A percentile compares a stretch with the other conserved stretches of the same genome.
Evolutionary conservation across 1,140 invertebrate species (phyloP).

Genomic region (Solenopsis invicta): DNA sequence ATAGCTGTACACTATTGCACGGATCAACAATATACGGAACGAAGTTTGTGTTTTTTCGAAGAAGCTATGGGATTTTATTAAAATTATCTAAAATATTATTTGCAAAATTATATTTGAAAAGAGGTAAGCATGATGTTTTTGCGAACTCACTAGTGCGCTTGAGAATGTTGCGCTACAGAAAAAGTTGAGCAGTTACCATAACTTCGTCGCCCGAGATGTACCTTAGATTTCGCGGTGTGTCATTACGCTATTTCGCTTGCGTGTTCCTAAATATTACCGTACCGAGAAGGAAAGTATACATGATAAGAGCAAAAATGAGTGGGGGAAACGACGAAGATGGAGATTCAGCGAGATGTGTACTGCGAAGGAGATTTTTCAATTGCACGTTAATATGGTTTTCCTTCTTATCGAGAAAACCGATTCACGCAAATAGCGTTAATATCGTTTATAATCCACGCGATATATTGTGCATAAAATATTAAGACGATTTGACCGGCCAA

Average conservation of each 20-base stretch:
- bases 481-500: background rate
- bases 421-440: slow-evolving; percentile 51
- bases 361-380: slow-evolving; percentile 60
- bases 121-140: background rate
- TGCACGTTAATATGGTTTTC: slow-evolving; percentile 52
- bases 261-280: slow-evolving; percentile 52
- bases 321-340: slow-evolving; percentile 1
- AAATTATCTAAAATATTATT: slow-evolving; percentile 14
- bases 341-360: slow-evolving; percentile 28
- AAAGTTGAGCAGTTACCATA: slow-evolving; percentile 14
- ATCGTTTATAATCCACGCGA: slow-evolving; percentile 2
- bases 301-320: slow-evolving; percentile 47
- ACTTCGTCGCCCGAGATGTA: slow-evolving; percentile 60
- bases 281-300: slow-evolving; percentile 43
- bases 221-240: slow-evolving; percentile 44
- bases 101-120: background rate
- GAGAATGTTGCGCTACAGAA: slow-evolving; percentile 24
- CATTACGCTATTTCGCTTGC: slow-evolving; percentile 60
- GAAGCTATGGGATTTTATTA: background rate
- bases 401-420: slow-evolving; percentile 37
- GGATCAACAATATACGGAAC: background rate
- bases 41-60: background rate
- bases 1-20: background rate
- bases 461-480: background rate
- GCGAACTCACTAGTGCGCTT: background rate